A percentile compares a stretch with the other conserved stretches of the same genome.
Evolutionary conservation across 1,140 invertebrate species (phyloP).

Genomic region (Hylaeus volcanicus): DNA sequence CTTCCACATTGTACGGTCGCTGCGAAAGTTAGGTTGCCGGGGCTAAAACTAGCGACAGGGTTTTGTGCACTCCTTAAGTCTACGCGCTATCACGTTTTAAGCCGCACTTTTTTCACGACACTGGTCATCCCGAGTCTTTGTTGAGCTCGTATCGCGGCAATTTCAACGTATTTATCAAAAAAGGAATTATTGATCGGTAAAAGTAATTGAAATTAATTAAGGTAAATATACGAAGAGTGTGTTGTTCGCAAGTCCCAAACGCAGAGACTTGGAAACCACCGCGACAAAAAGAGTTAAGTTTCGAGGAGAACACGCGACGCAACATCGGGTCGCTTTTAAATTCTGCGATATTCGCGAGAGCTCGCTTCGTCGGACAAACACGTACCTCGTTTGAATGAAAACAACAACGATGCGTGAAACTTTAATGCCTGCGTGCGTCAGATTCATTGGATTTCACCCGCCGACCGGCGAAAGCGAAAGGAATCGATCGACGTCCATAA

Average conservation of each 20-base stretch:
- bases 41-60: background rate
- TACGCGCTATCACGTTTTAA: background rate
- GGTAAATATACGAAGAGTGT: too few species aligned
- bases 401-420: slow-evolving; percentile 3
- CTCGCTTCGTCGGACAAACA: background rate
- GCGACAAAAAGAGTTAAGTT: background rate
- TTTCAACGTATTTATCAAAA: too few species aligned
- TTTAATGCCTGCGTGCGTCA: slow-evolving; percentile 2
- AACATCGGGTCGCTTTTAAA: background rate
- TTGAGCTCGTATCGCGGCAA: too few species aligned
- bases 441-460: slow-evolving; percentile 15
- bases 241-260: too few species aligned
- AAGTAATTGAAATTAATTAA: too few species aligned
- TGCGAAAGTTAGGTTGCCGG: slow-evolving; percentile 14
- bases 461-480: slow-evolving; percentile 47
- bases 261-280: too few species aligned
- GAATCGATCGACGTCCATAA: slow-evolving; percentile 40
- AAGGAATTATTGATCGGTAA: too few species aligned
- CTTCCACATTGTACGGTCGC: slow-evolving; percentile 24
- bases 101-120: background rate
- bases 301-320: too few species aligned
- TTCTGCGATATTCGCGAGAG: too few species aligned
- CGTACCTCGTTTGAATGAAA: background rate
- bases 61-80: slow-evolving; percentile 5
- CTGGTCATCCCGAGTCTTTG: background rate